Evolutionary conservation across 2,797 vertebrate species (phyloP), one percentile per base, ranked within the genome.

Genomic region (Sternarchorhynchus goeldii): DNA sequence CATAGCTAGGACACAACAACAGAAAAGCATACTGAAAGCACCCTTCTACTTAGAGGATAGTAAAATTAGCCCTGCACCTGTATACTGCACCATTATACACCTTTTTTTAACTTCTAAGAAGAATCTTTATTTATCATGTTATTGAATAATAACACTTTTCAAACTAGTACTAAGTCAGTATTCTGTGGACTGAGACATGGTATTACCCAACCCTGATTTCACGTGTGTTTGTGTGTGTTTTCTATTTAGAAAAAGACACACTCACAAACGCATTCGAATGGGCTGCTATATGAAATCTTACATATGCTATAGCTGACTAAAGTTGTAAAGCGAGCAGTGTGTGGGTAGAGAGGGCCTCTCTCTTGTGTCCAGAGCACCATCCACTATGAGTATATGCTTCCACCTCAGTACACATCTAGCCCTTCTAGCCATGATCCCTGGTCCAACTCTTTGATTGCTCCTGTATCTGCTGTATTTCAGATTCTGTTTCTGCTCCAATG

Each of bases 51-150:
- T 20, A 2, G 34, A 5, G 18, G 31, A 8, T 29, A 31, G 17
- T 32, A 53, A 18, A 32, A 56, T 63, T 39, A 20, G 78, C 18
- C 32, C 58, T 50, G 18, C 56, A 34, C 59, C 71, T 79, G 57
- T 79, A 79, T 63, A 79, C 71, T 80, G 73, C 75, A 75, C 66
- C 75, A 16, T 14, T 25, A 2, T 41, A 72, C 60, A 56, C 8
- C 18, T 21, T 21, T 25, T 25, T 63, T 62, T 32, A 50, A 70
- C 21, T 63, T 53, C 41, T 50, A 66, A 14, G 39, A 69, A 62
- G 66, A 62, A 68, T 69, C 29, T 0, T 8, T 72, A 6, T 8
- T 41, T 4, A 6, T 63, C 10, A 8, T 7, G 55, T 36, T 60
- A 17, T 29, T 17, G 56, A 53, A 39, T 18, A 50, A 7, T 3